Conservation (phyloP, 2,113 vertebrate species). For the Melanerpes formicivorus region DNA sequence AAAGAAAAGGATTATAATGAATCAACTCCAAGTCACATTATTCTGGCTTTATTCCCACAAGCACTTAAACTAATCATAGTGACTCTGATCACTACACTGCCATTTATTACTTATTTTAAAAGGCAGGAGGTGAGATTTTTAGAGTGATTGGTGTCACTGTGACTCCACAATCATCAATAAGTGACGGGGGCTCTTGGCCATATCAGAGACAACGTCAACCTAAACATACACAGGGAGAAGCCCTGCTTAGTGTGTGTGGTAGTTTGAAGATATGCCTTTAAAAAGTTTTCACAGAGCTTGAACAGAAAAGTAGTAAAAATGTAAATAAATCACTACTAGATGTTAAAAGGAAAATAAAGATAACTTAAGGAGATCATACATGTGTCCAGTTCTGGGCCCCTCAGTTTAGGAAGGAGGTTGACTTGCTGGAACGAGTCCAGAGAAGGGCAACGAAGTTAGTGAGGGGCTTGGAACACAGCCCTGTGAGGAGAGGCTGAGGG, state of each 20-base stretch:
- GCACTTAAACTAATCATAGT: neutral
- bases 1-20: neutral
- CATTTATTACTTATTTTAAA: neutral
- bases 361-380: too few relatives aligned
- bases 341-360: too few relatives aligned
- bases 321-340: too few relatives aligned
- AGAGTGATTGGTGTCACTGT: neutral
- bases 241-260: neutral
- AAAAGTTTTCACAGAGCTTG: too few relatives aligned
- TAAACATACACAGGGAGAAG: neutral
- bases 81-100: neutral
- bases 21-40: neutral
- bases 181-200: neutral
- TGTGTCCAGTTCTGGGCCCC: too few relatives aligned
- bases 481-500: too few relatives aligned
- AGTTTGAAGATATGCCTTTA: too few relatives aligned
- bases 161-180: neutral
- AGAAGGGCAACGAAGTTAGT: too few relatives aligned
- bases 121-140: neutral
- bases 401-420: too few relatives aligned
- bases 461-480: too few relatives aligned
- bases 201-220: neutral
- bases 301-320: too few relatives aligned
- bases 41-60: neutral
- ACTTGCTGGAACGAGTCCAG: too few relatives aligned